Percentiles rank a stretch among this genome's conserved stretches.
These are phyloP conservation scores for Bombylius major DNA, from an alignment of 2,888 invertebrate genomes.

Conservation along the genomic window DNA sequence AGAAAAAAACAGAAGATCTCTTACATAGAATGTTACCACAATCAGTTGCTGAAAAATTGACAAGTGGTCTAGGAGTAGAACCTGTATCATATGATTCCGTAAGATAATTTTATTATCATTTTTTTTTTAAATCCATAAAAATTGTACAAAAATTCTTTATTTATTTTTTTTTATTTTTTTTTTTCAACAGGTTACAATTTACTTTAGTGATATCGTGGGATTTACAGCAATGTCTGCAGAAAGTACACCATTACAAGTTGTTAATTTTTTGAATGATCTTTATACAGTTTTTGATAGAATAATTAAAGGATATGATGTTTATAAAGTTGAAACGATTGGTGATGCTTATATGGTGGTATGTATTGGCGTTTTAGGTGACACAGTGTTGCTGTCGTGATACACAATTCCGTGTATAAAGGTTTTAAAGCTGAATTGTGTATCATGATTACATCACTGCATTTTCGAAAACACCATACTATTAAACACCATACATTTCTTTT, in stretches of 20 bases:
- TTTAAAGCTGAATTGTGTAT: no score
- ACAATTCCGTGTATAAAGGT: no score
- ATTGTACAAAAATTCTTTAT: not conserved
- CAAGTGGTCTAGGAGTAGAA: conserved; percentile 78
- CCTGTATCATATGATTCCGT: conserved; percentile 89
- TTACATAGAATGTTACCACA: conserved; percentile 89
- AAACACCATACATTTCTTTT: not conserved
- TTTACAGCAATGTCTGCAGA: conserved; percentile 93
- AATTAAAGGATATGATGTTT: conserved; percentile 93
- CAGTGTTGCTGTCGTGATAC: not conserved
- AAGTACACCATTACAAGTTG: conserved; percentile 86
- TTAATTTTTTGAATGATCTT: conserved; percentile 93
- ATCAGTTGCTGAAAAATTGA: conserved; percentile 80
- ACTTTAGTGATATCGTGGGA: conserved; percentile 95
- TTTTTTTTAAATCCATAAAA: not conserved
- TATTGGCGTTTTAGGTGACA: conserved; percentile 11
- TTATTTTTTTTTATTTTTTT: not conserved
- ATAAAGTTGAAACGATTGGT: conserved; percentile 94
- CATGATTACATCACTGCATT: no score
- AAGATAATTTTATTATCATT: conserved; percentile 3
- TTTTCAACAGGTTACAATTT: conserved; percentile 54
- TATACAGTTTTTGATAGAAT: conserved; percentile 95
- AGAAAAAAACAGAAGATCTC: conserved; percentile 85
- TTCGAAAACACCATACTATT: no score
- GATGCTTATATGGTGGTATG: conserved; percentile 52